phyloP scores from a whole-genome alignment of 1,140 invertebrate species.

The Ceratina calcarata region DNA sequence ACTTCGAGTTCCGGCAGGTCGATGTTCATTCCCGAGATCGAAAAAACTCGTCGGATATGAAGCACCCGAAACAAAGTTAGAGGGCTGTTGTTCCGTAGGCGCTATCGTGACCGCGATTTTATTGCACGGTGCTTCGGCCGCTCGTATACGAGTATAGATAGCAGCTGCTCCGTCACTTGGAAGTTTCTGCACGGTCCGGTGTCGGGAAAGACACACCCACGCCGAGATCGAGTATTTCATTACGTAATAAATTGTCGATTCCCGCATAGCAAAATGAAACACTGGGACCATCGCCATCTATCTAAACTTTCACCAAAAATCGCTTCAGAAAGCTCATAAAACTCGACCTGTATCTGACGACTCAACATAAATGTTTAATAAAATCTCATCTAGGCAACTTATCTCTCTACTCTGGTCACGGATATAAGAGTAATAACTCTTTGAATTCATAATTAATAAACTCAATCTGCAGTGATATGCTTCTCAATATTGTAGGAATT shows the following conservation, averaged over 20 bases:
- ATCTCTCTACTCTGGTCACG: too few species aligned
- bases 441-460: too few species aligned
- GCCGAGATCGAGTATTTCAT: conserved; percentile 35
- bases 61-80: conserved; percentile 56
- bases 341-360: too few species aligned
- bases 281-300: not conserved
- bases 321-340: conserved; percentile 3
- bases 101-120: conserved; percentile 54
- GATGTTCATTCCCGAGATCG: not conserved
- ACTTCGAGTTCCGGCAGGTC: not conserved
- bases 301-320: not conserved
- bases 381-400: too few species aligned
- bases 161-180: conserved; percentile 42
- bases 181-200: conserved; percentile 43
- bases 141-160: conserved; percentile 54
- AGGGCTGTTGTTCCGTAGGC: conserved; percentile 31
- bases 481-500: too few species aligned
- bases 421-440: too few species aligned
- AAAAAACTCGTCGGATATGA: conserved; percentile 36
- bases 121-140: conserved; percentile 59
- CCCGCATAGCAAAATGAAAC: conserved; percentile 12
- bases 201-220: conserved; percentile 25
- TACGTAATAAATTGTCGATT: conserved; percentile 50
- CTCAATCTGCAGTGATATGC: too few species aligned
- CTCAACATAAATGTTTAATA: too few species aligned